phyloP scores from a whole-genome alignment of 2,888 invertebrate genomes.

The Criorhina ranunculi region DNA sequence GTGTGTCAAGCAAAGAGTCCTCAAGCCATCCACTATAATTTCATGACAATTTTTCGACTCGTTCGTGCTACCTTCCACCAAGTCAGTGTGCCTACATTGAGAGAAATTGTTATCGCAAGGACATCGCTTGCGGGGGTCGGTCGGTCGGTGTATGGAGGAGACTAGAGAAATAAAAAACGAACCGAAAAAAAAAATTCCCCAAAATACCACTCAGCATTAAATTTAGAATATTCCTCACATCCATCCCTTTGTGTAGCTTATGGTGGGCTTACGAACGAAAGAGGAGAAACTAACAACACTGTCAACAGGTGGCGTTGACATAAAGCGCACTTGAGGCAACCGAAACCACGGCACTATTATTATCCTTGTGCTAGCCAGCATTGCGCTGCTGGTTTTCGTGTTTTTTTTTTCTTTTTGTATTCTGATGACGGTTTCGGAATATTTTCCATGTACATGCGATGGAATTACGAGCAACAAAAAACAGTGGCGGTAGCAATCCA shows the following conservation, averaged over 20 bases:
- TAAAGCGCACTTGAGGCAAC: slow-evolving; percentile 44
- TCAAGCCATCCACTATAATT: slow-evolving; percentile 37
- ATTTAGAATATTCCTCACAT: slow-evolving; percentile 48
- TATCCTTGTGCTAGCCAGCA: slow-evolving; percentile 62
- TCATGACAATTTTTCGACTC: slow-evolving; percentile 36
- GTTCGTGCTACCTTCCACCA: slow-evolving; percentile 19
- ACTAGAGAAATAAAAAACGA: slow-evolving; percentile 11
- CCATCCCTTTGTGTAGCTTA: neutral
- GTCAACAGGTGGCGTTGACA: slow-evolving; percentile 70
- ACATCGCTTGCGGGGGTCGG: slow-evolving; percentile 16
- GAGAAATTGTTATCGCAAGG: slow-evolving; percentile 42
- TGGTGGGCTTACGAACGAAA: slow-evolving; percentile 10
- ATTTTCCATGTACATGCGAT: slow-evolving; percentile 66
- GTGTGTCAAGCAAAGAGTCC: slow-evolving; percentile 9
- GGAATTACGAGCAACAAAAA: slow-evolving; percentile 38
- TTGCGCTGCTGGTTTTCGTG: slow-evolving; percentile 6
- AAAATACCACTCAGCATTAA: slow-evolving; percentile 54
- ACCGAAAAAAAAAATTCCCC: slow-evolving; percentile 35
- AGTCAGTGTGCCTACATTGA: slow-evolving; percentile 12
- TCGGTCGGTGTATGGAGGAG: neutral
- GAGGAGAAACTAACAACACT: slow-evolving; percentile 11
- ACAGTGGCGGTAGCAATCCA: slow-evolving; percentile 40
- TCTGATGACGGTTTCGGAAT: slow-evolving; percentile 61
- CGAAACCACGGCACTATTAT: slow-evolving; percentile 56
- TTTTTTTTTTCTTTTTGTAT: slow-evolving; percentile 15